Base-by-base conservation (phyloP, 2,888 invertebrate genomes). In the Papilio protenor region DNA sequence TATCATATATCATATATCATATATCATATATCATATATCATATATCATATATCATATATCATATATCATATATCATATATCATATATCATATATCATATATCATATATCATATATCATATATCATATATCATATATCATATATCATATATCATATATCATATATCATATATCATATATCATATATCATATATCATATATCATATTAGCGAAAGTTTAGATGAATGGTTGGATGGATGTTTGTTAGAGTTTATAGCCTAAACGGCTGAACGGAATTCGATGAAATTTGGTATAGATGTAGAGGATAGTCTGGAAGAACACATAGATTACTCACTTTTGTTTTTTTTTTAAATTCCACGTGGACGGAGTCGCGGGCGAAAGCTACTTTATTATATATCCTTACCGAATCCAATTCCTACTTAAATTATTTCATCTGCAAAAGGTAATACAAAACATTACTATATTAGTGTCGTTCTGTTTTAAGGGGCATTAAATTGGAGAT, bases 401-500 rank as follows among this genome's bases (percentile, higher is more conserved):
- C 40, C 8, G 40, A 40, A 40, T 40, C 40, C 40, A 40, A 40
- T 70, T 70, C 11, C 10, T 10, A 16, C 64, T 64, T 1, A 6
- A 64, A 18, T 33, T 64, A 64, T 33, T 64, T 64, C 8, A 33
- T 33, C 16, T n/a, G 66, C n/a, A 40, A 66, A 40, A 18, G 8
- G n/a, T 2, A 18, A 18, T 47, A 47, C 8, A 23, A 21, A 49
- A 3, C 49, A 0, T 21, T 23, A 23, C 49, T 70, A 14, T 70
- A 49, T 16, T 2, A 8, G 47, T 14, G 12, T 33, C 12, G 18
- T 33, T 23, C 45, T 11, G 5, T 27, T 64, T 64, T 27, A 64
- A 90, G 89, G 84, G 4, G 23, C 70, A 0, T 4, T 79, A 21
- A 75, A 80, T 3, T 92, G 91, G 91, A 81, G 77, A 2, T 73